phyloP scores from a whole-genome alignment of 2,113 vertebrate species.

The Apaloderma vittatum region DNA sequence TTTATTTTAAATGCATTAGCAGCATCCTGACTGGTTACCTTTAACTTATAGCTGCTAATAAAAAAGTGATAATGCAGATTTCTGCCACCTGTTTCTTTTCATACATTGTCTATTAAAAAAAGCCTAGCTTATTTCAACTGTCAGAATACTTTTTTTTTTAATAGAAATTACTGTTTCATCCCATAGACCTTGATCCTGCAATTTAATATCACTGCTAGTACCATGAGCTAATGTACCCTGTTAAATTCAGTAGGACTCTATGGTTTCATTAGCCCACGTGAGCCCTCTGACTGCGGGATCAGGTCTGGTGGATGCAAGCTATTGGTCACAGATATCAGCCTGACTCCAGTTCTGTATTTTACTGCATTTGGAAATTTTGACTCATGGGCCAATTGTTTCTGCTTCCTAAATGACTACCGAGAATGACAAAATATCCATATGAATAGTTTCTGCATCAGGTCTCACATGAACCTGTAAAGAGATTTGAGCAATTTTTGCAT shows the following conservation, averaged over 20 bases:
- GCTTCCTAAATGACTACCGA: background rate
- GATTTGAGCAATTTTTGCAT: background rate
- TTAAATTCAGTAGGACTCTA: background rate
- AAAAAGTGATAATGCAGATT: background rate
- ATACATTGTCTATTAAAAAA: background rate
- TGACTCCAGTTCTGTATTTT: background rate
- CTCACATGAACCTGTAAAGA: background rate
- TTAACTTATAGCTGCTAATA: background rate
- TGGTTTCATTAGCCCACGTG: background rate
- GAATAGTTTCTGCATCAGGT: background rate
- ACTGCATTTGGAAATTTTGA: background rate
- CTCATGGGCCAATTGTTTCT: background rate
- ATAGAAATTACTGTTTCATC: background rate
- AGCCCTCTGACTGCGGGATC: background rate
- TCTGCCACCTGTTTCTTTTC: background rate
- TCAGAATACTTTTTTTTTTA: background rate
- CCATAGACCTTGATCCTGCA: background rate
- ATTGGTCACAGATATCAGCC: background rate
- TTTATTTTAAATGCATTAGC: background rate
- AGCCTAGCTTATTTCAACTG: background rate
- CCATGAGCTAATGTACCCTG: rapidly evolving
- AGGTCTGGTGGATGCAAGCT: background rate
- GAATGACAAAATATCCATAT: background rate
- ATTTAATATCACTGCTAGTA: background rate
- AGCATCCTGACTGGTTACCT: background rate